phyloP scores from a whole-genome alignment of 2,797 vertebrate species.

The Ptychobarbus kaznakovi region DNA sequence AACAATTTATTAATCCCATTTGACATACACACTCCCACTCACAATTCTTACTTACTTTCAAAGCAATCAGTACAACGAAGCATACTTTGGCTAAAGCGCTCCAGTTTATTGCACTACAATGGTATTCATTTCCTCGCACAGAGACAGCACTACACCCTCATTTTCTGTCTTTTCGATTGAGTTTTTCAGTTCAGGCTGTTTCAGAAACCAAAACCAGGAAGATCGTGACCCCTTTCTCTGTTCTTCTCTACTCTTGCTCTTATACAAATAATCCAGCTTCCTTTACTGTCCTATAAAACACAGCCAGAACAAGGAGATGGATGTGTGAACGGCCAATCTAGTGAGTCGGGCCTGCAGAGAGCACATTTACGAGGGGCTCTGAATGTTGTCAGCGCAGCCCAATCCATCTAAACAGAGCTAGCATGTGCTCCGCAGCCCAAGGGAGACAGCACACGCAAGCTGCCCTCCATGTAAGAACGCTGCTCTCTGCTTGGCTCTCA shows the following conservation, averaged over 20 bases:
- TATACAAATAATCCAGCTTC: constrained; percentile 57
- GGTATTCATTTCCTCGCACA: constrained; percentile 28
- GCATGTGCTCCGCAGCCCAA: constrained; percentile 50
- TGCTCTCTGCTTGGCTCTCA: constrained; percentile 45
- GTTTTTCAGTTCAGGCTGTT: constrained; percentile 56
- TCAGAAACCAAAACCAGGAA: constrained; percentile 47
- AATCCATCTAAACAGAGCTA: constrained; percentile 54
- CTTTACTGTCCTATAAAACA: constrained; percentile 64
- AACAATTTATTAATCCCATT: constrained; percentile 23
- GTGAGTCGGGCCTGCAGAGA: constrained; percentile 65
- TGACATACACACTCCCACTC: constrained; percentile 43
- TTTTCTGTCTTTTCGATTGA: constrained; percentile 52
- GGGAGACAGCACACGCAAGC: constrained; percentile 39
- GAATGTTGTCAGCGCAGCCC: constrained; percentile 72
- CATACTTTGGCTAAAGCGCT: constrained; percentile 33
- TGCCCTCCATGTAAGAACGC: constrained; percentile 51
- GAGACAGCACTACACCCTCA: constrained; percentile 48
- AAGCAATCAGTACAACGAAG: constrained; percentile 44
- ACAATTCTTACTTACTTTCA: constrained; percentile 30
- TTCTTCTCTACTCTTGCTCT: constrained; percentile 47
- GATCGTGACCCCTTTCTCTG: constrained; percentile 40
- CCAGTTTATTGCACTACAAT: constrained; percentile 39
- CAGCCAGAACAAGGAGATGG: constrained; percentile 58
- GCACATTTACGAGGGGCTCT: constrained; percentile 73
- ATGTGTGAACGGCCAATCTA: constrained; percentile 58